Base-by-base conservation (phyloP, 2,888 invertebrate species). In the Clepsis dumicolana region DNA sequence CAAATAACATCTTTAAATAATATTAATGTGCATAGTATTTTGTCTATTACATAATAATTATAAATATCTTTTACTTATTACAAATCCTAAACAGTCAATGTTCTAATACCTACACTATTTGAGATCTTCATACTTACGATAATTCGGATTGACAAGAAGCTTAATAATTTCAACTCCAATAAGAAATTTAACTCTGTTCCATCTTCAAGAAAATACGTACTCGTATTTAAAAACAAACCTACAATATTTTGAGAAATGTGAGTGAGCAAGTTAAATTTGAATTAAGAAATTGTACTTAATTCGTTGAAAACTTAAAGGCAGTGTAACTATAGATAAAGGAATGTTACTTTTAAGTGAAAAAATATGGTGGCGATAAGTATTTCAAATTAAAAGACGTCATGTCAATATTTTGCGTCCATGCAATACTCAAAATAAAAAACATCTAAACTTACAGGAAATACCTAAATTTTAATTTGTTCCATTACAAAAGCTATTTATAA, bases 91-190 rank as follows among this genome's bases (percentile, higher is more conserved):
- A 62, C 27, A 53, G 25, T 16, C 8, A 16, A 54, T 21, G 14
- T 35, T 48, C 44, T 12, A 44, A 44, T 25, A 25, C 25, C 16
- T 61, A 66, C 44, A 48, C 35, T 67, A 68, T 25, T 41, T 68
- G 68, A 68, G 68, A 68, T 68, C 68, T 59, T 62, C 54, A 62
- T 27, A 24, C 14, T 38, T 50, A 56, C 14, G 24, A 48, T 67
- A 67, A 66, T 57, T 57, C 52, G 52, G 63, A 29, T 56, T 50
- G 4, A 4, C 29, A 44, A 27, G 38, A 50, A 64, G 27, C 8
- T 53, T 27, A 53, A 12, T 56, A 4, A 56, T 48, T 52, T 52
- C 52, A 52, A 52, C 27, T 52, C 25, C 25, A 27, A 5, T 4
- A 52, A 25, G 14, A n/a, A 2, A 48, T 21, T 27, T 27, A 7